A percentile compares a stretch with the other conserved stretches of the same genome.
These are phyloP conservation scores for Phragmatobia fuliginosa DNA, from an alignment of 2,888 invertebrate genomes.

Conservation along the genomic window DNA sequence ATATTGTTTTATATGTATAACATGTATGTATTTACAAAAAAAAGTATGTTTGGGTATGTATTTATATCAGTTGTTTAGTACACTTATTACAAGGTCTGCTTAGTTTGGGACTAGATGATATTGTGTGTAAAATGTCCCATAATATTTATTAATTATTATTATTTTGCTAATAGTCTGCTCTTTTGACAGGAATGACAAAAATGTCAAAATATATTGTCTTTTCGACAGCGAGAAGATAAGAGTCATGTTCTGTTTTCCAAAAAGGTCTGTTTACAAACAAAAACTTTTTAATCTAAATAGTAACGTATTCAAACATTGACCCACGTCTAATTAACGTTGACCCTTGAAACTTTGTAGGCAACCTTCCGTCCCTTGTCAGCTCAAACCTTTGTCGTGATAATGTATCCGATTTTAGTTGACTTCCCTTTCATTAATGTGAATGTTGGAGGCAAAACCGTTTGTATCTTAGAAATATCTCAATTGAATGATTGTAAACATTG, in stretches of 20 bases:
- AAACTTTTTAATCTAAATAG: slow-evolving; percentile 17
- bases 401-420: slow-evolving; percentile 14
- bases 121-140: no score
- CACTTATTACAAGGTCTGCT: no score
- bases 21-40: no score
- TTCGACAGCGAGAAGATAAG: neutral
- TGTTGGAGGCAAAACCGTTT: neutral
- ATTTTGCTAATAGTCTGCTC: no score
- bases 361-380: slow-evolving; percentile 26
- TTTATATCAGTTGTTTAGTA: no score
- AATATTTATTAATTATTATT: no score
- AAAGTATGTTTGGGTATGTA: no score
- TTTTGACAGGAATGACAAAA: no score
- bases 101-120: no score
- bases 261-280: slow-evolving; percentile 18
- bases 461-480: neutral
- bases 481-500: slow-evolving; percentile 1
- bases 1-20: no score
- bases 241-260: neutral
- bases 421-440: neutral
- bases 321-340: slow-evolving; percentile 40
- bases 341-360: slow-evolving; percentile 26
- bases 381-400: slow-evolving; percentile 20
- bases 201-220: neutral
- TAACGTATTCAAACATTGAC: slow-evolving; percentile 25